Base-by-base conservation (phyloP, 2,113 vertebrate species). In the Laticauda laticaudata region DNA sequence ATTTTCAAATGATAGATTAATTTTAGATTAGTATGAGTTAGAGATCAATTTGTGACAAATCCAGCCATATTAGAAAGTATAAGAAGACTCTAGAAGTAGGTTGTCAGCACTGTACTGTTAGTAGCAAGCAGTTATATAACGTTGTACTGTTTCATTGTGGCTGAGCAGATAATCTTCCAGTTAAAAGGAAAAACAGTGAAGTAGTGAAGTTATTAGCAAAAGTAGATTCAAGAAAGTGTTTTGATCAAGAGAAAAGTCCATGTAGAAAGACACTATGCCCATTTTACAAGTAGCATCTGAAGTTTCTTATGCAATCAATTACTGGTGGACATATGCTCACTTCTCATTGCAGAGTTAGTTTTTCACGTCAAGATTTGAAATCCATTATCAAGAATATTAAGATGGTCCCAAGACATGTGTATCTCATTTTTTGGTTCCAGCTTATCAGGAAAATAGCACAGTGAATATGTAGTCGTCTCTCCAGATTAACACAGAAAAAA, bases 11-110 rank as follows among this genome's bases (percentile, higher is more conserved):
- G n/a, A 93, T 92, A 57, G 54, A 86, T 95, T 89, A 93, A 88
- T 95, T 94, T 95, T 88, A 88, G 34, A 94, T 95, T 92, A 96
- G 29, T 88, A 95, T 95, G 94, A 95, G 89, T 89, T 92, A 93
- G 91, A 95, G 95, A n/a, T 39, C 54, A 94, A 92, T 87, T 95
- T 89, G 39, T 93, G 75, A 93, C 88, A 89, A 94, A 94, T 86
- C n/a, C 93, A 93, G 92, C 5, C 54, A n/a, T 57, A 81, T 48
- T 90, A 75, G 1, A 55, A 85, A 57, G 15, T 12, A n/a, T 39
- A 51, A 14, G 39, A 23, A 39, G 24, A 90, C 48, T 90, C 75
- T 88, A 93, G 21, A 93, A 90, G 86, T 26, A 90, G 56, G 54
- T 92, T 43, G 54, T 92, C 93, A 93, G 61, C 95, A 92, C 43